A percentile compares a stretch with the other conserved stretches of the same genome.
Evolutionary conservation across 2,113 vertebrate species (phyloP).

Genomic region (Leptocoma aspasia): DNA sequence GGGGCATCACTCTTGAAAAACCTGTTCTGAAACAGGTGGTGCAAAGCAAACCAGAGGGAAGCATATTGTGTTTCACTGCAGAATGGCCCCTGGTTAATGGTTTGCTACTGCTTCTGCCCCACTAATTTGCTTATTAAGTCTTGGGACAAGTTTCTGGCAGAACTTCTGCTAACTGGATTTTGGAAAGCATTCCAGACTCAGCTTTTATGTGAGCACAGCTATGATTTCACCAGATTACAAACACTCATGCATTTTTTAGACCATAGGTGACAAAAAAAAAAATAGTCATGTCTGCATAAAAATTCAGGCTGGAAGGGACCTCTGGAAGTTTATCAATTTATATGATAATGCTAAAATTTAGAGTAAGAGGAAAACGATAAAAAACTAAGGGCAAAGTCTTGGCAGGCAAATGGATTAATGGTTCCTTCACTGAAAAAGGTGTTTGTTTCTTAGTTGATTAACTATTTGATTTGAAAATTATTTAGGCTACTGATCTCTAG

Average conservation of each 20-base stretch:
- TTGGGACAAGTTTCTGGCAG: background rate
- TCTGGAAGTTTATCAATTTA: background rate
- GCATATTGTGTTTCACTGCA: background rate
- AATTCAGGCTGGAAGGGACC: background rate
- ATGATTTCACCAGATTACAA: background rate
- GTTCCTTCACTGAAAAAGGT: background rate
- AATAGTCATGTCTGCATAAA: background rate
- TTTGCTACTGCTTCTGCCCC: background rate
- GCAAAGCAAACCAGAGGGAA: background rate
- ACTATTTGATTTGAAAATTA: background rate
- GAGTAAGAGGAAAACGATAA: background rate
- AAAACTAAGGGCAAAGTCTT: background rate
- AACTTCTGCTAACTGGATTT: background rate
- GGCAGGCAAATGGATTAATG: background rate
- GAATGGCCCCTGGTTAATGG: background rate
- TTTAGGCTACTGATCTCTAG: background rate
- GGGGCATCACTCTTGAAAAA: background rate
- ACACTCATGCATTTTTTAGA: background rate
- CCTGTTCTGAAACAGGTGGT: background rate
- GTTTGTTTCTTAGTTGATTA: background rate
- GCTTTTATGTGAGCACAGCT: background rate
- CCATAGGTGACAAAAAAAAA: background rate
- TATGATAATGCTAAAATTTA: background rate
- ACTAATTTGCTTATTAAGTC: background rate
- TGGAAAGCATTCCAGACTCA: background rate